Evolutionary conservation across 2,888 invertebrate species (phyloP).

Genomic region (Galeruca laticollis): DNA sequence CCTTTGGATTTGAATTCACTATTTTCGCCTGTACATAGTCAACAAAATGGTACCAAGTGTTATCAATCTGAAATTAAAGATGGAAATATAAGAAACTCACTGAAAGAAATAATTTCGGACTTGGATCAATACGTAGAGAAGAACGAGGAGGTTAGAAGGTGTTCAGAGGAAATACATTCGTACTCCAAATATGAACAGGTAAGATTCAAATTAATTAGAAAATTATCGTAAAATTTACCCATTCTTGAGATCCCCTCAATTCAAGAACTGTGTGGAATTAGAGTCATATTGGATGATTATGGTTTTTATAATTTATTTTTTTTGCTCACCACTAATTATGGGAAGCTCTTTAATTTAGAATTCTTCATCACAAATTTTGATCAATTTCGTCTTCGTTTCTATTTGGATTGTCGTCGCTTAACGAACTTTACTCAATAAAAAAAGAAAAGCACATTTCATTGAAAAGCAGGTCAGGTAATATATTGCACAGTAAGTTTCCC

Average conservation of each 20-base stretch:
- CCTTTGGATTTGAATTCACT: slow-evolving; percentile 41
- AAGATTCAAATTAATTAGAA: slow-evolving; percentile 12
- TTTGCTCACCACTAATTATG: too few relatives aligned
- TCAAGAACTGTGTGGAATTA: too few relatives aligned
- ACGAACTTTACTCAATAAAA: too few relatives aligned
- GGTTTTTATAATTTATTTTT: too few relatives aligned
- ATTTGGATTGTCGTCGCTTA: too few relatives aligned
- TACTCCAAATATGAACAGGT: slow-evolving; percentile 36
- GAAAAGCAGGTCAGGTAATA: too few relatives aligned
- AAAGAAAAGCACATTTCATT: too few relatives aligned
- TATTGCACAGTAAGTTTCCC: too few relatives aligned
- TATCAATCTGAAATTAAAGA: slow-evolving; percentile 66
- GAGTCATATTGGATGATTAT: not conserved
- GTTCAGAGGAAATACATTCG: slow-evolving; percentile 32
- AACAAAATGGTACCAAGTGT: slow-evolving; percentile 39
- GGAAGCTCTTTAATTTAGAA: too few relatives aligned
- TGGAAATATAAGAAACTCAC: slow-evolving; percentile 70
- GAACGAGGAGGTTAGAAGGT: slow-evolving; percentile 60
- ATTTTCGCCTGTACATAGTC: slow-evolving; percentile 34
- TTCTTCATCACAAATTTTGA: too few relatives aligned
- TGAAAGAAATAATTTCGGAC: slow-evolving; percentile 74
- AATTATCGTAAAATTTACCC: not conserved
- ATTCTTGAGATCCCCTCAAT: too few relatives aligned
- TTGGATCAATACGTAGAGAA: slow-evolving; percentile 71
- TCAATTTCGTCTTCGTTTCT: too few relatives aligned